phyloP scores from a whole-genome alignment of 2,113 vertebrate genomes.

The Heloderma charlesbogerti region DNA sequence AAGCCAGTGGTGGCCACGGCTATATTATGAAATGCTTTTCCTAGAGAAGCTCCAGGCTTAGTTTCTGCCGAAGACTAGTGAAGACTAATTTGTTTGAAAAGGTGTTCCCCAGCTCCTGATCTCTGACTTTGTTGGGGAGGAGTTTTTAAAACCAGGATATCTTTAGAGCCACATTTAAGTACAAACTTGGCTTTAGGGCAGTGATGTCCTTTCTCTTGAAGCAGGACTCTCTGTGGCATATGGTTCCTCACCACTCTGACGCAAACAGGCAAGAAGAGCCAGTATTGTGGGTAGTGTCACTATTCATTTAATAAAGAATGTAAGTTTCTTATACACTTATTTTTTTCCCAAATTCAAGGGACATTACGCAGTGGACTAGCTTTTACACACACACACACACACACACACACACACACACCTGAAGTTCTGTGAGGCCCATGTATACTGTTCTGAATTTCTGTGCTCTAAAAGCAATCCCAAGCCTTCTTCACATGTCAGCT shows the following conservation, averaged over 20 bases:
- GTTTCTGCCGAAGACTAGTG: not conserved
- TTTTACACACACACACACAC: not conserved
- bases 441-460: not conserved
- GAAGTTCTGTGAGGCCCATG: not conserved
- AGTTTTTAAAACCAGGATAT: not conserved
- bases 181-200: slow-evolving; percentile 20
- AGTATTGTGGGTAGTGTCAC: not conserved
- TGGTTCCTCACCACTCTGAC: not conserved
- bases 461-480: not conserved
- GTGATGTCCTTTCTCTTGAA: not conserved
- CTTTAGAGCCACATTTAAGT: not conserved
- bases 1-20: no score
- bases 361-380: no score
- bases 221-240: not conserved
- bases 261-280: not conserved
- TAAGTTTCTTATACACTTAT: not conserved
- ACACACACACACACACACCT: not conserved
- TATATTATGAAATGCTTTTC: not conserved
- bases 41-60: not conserved
- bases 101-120: not conserved
- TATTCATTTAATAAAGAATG: not conserved
- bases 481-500: not conserved
- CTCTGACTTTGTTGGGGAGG: not conserved
- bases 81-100: not conserved
- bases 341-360: not conserved